These are phyloP conservation scores for Drosophila paramelanica DNA, from an alignment of 2,888 invertebrate species.

Conservation along the genomic window DNA sequence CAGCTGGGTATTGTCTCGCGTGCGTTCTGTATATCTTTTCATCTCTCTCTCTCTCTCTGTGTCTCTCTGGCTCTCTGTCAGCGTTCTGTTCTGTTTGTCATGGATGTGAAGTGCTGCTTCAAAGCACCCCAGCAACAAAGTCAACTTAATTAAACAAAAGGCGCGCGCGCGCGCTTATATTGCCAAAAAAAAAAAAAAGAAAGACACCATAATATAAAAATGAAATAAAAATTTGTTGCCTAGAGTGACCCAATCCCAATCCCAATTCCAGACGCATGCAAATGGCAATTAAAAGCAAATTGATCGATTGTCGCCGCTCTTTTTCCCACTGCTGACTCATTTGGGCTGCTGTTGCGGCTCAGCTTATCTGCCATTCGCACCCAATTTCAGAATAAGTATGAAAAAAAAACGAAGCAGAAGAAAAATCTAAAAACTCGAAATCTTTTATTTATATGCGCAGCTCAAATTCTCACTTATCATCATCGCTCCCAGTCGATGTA, in stretches of 20 bases:
- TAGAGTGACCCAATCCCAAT: constrained; percentile 58
- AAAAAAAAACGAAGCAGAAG: constrained; percentile 9
- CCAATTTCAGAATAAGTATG: constrained; percentile 39
- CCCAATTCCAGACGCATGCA: constrained; percentile 59
- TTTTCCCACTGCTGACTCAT: constrained; percentile 56
- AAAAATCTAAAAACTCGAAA: constrained; percentile 37
- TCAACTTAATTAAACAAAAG: constrained; percentile 69
- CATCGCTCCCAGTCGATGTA: constrained; percentile 36
- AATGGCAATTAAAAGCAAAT: constrained; percentile 72
- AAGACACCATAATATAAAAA: constrained; percentile 2
- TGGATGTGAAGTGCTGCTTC: constrained; percentile 50
- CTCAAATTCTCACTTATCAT: constrained; percentile 66
- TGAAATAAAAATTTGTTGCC: constrained; percentile 36
- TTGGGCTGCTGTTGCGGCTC: constrained; percentile 33
- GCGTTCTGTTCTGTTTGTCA: constrained; percentile 60
- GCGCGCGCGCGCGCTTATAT: constrained; percentile 53
- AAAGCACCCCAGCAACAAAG: constrained; percentile 44
- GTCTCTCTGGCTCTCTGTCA: constrained; percentile 2
- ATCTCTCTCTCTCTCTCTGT: constrained; percentile 1
- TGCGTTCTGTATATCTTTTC: constrained; percentile 9
- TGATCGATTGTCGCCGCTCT: constrained; percentile 62
- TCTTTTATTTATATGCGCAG: constrained; percentile 54
- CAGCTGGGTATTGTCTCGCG: constrained; percentile 46
- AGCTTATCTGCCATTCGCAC: constrained; percentile 48
- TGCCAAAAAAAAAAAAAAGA: constrained; percentile 45